Base-by-base conservation (phyloP, 2,113 vertebrate genomes). In the Burhinus bistriatus region DNA sequence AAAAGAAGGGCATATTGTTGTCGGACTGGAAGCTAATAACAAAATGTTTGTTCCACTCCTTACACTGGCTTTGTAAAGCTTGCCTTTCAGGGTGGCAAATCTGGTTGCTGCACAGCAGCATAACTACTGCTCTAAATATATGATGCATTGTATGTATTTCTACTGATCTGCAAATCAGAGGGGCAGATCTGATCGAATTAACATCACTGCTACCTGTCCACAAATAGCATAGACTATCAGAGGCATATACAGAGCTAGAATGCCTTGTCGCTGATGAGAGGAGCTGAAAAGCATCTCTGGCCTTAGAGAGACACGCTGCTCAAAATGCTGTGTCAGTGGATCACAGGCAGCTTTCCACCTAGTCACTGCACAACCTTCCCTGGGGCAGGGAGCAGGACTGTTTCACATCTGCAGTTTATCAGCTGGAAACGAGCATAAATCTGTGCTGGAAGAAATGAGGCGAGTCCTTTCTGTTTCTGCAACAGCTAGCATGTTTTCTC, bases 381-480 rank as follows among this genome's bases (percentile, higher is more conserved):
- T 93, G 93, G 76, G 96, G 98, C 89, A 59, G 96, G 71, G 87
- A 97, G 32, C 44, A 40, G 55, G 54, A 49, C 68, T 75, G 55
- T 54, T 98, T 97, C 95, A 97, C 97, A 97, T 95, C 97, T 97
- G 97, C 96, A 87, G 94, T 96, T 96, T 97, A 92, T 96, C 94
- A 97, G 95, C 96, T 78, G 69, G 97, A 97, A 97, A 96, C 34
- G 64, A 96, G 93, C n/a, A 86, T 44, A 80, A 78, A 94, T 88
- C 97, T 97, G 88, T 95, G 95, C 96, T 96, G 96, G 75, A 95
- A 98, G 96, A 98, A 73, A 93, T 79, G 91, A 95, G 84, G 83
- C 40, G 40, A 95, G 93, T 88, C 75, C 73, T 92, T 97, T 96
- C 96, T 94, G 71, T 26, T 96, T 94, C 69, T 97, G 97, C 95